These are phyloP conservation scores for Phylloscopus collybita DNA, from an alignment of 2,797 vertebrate genomes.

Conservation along the genomic window DNA sequence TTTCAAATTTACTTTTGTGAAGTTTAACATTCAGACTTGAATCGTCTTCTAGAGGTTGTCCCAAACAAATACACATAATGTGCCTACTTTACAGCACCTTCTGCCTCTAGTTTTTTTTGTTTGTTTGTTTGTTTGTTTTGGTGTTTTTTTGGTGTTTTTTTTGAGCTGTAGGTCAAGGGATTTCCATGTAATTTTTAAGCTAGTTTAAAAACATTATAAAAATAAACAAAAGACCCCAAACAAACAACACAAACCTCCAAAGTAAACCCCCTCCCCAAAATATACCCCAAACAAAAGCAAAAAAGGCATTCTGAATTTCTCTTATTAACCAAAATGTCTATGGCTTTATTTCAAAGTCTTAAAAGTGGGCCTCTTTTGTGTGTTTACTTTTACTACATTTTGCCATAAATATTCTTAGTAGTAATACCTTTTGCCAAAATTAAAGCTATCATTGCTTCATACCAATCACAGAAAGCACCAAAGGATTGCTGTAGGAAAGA, in stretches of 20 bases:
- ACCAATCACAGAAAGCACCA: not conserved
- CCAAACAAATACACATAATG: conserved; percentile 37
- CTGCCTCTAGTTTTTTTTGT: not conserved
- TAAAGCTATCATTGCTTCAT: not conserved
- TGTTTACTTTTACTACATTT: not conserved
- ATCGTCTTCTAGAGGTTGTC: conserved; percentile 5
- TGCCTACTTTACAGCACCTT: not conserved
- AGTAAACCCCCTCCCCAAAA: not conserved
- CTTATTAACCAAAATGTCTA: not conserved
- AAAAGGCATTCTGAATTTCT: not conserved
- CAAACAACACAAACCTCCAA: not conserved
- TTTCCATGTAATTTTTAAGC: not conserved
- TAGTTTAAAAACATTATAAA: not conserved
- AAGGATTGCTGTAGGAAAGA: not conserved
- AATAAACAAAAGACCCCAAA: too few species aligned
- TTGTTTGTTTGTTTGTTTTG: too few species aligned
- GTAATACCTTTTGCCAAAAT: not conserved
- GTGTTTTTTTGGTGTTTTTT: not conserved
- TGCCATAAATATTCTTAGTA: not conserved
- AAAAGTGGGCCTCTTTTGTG: not conserved
- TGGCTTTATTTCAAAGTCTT: not conserved
- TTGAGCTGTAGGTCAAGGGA: not conserved
- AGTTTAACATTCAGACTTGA: conserved; percentile 42
- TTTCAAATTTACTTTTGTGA: conserved; percentile 42
- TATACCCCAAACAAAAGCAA: not conserved